Evolutionary conservation across 2,888 invertebrate species (phyloP), one percentile per base, ranked within the genome.

Genomic region (Zaprionus obscuricornis): DNA sequence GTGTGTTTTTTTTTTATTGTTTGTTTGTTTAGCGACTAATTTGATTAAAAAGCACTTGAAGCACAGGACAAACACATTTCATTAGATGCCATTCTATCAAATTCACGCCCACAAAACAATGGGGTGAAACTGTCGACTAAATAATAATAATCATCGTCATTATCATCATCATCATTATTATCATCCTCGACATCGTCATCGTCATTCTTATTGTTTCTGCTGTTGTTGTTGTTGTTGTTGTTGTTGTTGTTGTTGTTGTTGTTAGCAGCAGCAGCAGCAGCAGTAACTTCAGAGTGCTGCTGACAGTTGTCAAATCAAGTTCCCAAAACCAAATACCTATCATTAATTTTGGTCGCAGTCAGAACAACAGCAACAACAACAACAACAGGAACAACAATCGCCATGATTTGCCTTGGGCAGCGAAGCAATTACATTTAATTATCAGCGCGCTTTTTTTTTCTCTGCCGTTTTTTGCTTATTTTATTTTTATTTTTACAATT

Each of bases 371-470:
- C 26, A 36, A 29, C 36, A 42, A 13, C 7, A 43, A 8, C 24
- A 20, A 20, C 27, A 40, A 7, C 39, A 39, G 10, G 10, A 39
- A 27, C 16, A 57, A 57, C 29, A 36, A 13, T 33, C 55, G 55
- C 6, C 33, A n/a, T 17, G 22, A 29, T 43, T 58, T 31, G 55
- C 70, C 45, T 33, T 33, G 36, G 71, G 75, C 66, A 42, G 34
- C 42, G 17, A 17, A 74, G 75, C 75, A 72, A 72, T 72, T 75
- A 75, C 57, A 72, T 72, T 72, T 72, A 72, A 75, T 72, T 72
- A 72, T 72, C 63, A 67, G 54, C 50, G 63, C 57, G 49, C 66
- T 62, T 72, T 75, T 67, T 57, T 72, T 66, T 22, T 22, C 22
- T 22, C 7, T 22, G 7, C 7, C 7, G 7, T 22, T 22, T 22